Evolutionary conservation across 2,888 invertebrate species (phyloP).

Genomic region (Lithophane semibrunnea): DNA sequence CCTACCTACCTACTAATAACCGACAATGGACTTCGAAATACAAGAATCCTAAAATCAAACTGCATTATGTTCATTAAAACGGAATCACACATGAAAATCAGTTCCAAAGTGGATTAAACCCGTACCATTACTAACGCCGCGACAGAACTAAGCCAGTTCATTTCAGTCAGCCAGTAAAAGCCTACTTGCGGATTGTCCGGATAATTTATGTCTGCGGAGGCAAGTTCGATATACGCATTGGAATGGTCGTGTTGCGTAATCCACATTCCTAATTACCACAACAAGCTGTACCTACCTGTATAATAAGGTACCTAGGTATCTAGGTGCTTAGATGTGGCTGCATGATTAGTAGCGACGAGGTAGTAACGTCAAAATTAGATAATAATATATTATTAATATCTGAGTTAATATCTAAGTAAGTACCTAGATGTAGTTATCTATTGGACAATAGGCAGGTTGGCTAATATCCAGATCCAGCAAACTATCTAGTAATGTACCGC

Average conservation of each 20-base stretch:
- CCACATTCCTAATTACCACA: constrained; percentile 64
- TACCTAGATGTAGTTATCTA: too few relatives aligned
- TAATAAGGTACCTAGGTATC: constrained; percentile 10
- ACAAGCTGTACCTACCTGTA: constrained; percentile 39
- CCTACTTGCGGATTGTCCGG: constrained; percentile 63
- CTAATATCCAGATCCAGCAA: too few relatives aligned
- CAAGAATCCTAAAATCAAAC: constrained; percentile 15
- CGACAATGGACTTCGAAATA: not conserved
- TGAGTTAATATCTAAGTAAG: too few relatives aligned
- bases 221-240: constrained; percentile 60
- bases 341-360: constrained; percentile 15
- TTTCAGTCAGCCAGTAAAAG: constrained; percentile 63
- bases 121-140: constrained; percentile 44
- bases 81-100: constrained; percentile 51
- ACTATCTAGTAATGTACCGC: too few relatives aligned
- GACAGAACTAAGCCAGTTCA: constrained; percentile 62
- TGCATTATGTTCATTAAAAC: constrained; percentile 38
- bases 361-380: not conserved
- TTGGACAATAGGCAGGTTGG: too few relatives aligned
- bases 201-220: constrained; percentile 66
- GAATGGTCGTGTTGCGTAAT: constrained; percentile 56
- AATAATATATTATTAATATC: too few relatives aligned
- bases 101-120: constrained; percentile 53
- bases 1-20: not conserved
- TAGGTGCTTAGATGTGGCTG: not conserved